These are phyloP conservation scores for Paramormyrops kingsleyae DNA, from an alignment of 2,113 vertebrate species.

Conservation along the genomic window DNA sequence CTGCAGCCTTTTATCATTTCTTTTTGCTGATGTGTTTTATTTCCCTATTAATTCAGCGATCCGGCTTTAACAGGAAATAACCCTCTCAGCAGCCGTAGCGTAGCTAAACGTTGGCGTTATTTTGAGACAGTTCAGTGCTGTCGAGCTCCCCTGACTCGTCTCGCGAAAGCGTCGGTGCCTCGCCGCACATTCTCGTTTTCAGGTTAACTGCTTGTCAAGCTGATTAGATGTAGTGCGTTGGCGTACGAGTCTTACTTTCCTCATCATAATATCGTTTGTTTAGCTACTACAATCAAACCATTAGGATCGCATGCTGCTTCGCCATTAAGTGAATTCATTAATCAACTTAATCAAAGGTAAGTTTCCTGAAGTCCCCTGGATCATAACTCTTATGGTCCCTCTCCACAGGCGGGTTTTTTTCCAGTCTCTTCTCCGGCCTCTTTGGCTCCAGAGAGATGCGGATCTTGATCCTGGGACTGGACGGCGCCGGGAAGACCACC, in stretches of 20 bases:
- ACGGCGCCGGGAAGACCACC: conserved; percentile 95
- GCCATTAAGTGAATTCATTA: not conserved
- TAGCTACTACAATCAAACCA: not conserved
- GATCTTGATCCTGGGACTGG: conserved; percentile 93
- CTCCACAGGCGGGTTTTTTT: conserved; percentile 83
- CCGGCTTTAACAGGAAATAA: not conserved
- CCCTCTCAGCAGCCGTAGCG: not conserved
- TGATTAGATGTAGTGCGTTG: not conserved
- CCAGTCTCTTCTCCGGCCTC: conserved; percentile 87
- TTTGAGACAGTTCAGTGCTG: not conserved
- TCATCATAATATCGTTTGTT: not conserved
- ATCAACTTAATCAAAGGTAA: not conserved
- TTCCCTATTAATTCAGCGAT: not conserved
- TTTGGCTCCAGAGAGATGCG: conserved; percentile 97
- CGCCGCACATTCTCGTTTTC: not conserved
- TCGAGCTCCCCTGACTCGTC: not conserved
- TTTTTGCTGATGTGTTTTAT: not conserved
- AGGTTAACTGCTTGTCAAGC: not conserved
- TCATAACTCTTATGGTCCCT: conserved; percentile 12
- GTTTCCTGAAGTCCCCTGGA: not conserved
- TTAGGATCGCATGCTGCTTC: not conserved
- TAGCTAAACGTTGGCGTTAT: not conserved
- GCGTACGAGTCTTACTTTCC: not conserved
- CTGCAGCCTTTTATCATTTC: not conserved
- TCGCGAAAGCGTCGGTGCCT: not conserved